Base-by-base conservation (phyloP, 2,888 invertebrate genomes). In the Cyaniris semiargus region DNA sequence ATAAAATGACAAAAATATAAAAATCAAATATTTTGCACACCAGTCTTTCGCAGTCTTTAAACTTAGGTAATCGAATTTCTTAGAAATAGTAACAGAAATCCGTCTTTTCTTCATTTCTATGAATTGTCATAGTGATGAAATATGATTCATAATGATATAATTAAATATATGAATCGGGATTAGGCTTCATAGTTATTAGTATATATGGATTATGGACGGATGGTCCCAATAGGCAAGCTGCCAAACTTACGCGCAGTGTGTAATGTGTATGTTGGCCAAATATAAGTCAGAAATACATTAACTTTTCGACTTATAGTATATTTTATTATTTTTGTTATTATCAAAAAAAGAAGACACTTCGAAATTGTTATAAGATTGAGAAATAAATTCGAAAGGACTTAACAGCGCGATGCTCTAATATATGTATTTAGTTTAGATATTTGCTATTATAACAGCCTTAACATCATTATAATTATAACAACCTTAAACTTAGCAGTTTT, bases 141-240 rank as follows among this genome's bases (percentile, higher is more conserved):
- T 58, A 58, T 66, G 3, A 66, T 23, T 66, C 60, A 23, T 44
- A 48, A 44, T 27, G 48, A 48, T 72, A 72, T 44, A 48, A 27
- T 44, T 48, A 53, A 15, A 71, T 71, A 38, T 38, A 38, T 71
- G 21, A 72, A 48, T 44, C 48, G 44, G 66, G 27, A 66, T 7
- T 15, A 48, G 34, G 38, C 27, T 23, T 31, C 15, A 15, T 3
- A 31, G 27, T 74, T 38, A 34, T 8, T 34, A n/a, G n/a, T 27
- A 27, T 27, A 27, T 27, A 27, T 38, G 53, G 7, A 31, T 23
- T 74, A 53, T 15, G 27, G 74, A 74, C 18, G 27, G 48, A 53
- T 27, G 48, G 27, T 76, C 78, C 77, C 75, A 78, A 77, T 78
- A 70, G 79, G 79, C 77, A 13, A n/a, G 13, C 27, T 78, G 79